Conservation (phyloP, 2,113 vertebrate species). For the Loxodonta africana region DNA sequence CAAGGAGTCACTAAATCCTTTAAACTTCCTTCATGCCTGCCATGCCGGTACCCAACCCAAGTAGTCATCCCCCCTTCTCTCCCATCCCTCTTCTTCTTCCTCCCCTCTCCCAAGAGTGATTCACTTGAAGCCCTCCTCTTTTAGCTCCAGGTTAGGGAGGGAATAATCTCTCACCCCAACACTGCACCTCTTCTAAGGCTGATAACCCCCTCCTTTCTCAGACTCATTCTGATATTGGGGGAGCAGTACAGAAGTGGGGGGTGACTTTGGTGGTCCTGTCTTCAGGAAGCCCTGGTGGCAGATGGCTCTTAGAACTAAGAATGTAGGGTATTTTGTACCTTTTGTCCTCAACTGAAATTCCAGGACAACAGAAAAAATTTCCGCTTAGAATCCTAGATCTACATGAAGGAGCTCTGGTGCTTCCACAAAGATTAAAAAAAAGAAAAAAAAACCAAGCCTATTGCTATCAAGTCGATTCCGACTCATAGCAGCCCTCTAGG, state of each 20-base stretch:
- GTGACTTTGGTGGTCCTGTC: neutral
- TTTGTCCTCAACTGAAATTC: slow-evolving; percentile 36
- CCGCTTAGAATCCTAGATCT: no score
- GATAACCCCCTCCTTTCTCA: neutral
- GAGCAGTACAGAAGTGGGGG: neutral
- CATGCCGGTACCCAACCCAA: neutral
- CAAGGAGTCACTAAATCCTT: neutral
- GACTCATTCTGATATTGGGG: neutral
- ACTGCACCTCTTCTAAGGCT: neutral
- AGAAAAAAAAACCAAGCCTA: no score
- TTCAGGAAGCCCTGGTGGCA: neutral
- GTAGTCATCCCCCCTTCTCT: neutral
- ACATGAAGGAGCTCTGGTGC: no score
- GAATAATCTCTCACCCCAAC: neutral
- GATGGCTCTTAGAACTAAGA: neutral
- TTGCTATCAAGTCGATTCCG: no score
- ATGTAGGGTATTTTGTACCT: neutral
- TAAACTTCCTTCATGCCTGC: neutral
- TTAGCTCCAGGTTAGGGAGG: neutral
- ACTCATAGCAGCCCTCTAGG: no score
- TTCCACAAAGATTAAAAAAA: no score
- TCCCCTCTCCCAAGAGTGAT: neutral
- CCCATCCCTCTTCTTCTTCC: neutral
- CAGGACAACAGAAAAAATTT: neutral
- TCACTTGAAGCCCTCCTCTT: neutral